A percentile compares a stretch with the other conserved stretches of the same genome.
Evolutionary conservation across 2,113 vertebrate genomes (phyloP).

Genomic region (Phalacrocorax carbo): DNA sequence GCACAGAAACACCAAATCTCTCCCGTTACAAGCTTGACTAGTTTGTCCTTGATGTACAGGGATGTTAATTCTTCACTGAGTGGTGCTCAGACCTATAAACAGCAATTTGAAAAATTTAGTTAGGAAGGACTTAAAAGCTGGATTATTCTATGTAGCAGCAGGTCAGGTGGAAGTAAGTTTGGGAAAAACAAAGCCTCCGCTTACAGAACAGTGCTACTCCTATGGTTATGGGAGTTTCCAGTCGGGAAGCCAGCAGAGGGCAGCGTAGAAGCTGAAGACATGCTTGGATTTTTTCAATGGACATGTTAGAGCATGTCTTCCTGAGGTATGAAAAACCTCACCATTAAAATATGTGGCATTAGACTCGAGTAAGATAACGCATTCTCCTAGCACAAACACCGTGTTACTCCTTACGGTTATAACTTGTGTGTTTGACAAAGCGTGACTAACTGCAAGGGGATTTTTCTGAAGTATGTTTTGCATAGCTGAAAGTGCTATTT

Average conservation of each 20-base stretch:
- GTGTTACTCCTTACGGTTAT: neutral
- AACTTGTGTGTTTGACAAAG: neutral
- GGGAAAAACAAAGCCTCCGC: neutral
- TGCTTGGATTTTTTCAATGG: neutral
- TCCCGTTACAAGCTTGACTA: neutral
- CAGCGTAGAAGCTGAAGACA: slow-evolving; percentile 12
- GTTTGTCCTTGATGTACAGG: neutral
- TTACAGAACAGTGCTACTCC: rapidly evolving
- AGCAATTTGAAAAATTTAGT: neutral
- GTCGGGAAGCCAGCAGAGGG: slow-evolving; percentile 71
- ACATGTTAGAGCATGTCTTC: slow-evolving; percentile 80
- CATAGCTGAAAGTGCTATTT: neutral
- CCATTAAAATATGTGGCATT: slow-evolving; percentile 31
- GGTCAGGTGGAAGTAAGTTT: neutral
- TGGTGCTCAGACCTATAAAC: neutral
- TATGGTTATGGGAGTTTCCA: rapidly evolving
- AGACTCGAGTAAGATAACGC: neutral
- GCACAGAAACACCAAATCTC: neutral
- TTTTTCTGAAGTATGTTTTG: neutral
- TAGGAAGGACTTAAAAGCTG: neutral
- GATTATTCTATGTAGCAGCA: neutral
- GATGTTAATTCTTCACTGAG: neutral
- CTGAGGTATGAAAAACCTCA: slow-evolving; percentile 8
- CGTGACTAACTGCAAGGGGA: neutral
- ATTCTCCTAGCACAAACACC: neutral